phyloP scores from a whole-genome alignment of 2,797 vertebrate species.

The Florisuga fusca region DNA sequence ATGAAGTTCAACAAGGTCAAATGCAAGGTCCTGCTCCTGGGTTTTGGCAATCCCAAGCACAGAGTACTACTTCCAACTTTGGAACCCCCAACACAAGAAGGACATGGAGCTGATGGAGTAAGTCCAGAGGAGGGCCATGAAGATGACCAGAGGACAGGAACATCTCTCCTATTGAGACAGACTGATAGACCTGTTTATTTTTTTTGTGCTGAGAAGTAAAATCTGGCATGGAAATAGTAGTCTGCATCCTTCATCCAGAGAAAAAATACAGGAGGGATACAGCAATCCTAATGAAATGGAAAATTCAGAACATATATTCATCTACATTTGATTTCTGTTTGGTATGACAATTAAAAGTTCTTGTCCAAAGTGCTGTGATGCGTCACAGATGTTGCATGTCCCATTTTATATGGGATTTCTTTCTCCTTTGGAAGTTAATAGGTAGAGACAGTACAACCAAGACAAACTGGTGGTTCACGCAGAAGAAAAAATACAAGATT shows the following conservation, averaged over 20 bases:
- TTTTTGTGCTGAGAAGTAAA: not conserved
- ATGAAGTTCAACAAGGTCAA: too few species aligned
- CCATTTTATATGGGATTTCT: rapidly evolving
- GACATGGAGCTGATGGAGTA: too few species aligned
- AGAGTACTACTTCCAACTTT: too few species aligned
- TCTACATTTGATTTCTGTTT: not conserved
- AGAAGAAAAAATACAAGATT: not conserved
- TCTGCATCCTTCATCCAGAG: not conserved
- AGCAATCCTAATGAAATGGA: not conserved
- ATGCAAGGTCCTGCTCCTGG: too few species aligned
- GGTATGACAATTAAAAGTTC: not conserved
- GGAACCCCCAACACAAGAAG: too few species aligned
- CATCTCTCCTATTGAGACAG: too few species aligned
- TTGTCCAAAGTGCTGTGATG: not conserved
- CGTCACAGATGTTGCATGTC: not conserved
- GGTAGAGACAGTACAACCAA: rapidly evolving
- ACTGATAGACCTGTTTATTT: too few species aligned
- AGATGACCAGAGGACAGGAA: too few species aligned
- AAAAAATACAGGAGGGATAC: not conserved
- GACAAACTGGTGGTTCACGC: not conserved
- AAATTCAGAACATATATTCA: not conserved
- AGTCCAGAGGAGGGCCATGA: too few species aligned
- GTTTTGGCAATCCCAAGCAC: too few species aligned
- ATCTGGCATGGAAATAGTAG: not conserved
- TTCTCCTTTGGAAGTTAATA: not conserved